Conservation (phyloP, 1,140 invertebrate genomes). For the Diorhabda elongata region DNA sequence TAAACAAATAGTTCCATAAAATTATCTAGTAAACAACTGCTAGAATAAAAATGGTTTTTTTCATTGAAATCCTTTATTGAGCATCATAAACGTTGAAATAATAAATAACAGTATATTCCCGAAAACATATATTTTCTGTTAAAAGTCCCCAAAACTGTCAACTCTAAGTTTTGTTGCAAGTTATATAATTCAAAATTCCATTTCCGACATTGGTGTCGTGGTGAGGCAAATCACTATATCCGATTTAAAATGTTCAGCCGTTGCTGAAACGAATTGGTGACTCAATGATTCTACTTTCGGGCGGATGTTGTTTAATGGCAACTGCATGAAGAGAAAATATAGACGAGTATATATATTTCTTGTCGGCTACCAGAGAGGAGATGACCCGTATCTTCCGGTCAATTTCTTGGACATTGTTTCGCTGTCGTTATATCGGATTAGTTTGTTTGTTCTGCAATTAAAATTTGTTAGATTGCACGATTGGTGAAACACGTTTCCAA, state of each 20-base stretch:
- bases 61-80: too few relatives aligned
- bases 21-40: too few relatives aligned
- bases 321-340: constrained; percentile 31
- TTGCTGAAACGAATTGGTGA: constrained; percentile 26
- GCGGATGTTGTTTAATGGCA: constrained; percentile 38
- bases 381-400: constrained; percentile 31
- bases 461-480: not conserved
- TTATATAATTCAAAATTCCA: constrained; percentile 44
- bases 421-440: not conserved
- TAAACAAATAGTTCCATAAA: too few relatives aligned
- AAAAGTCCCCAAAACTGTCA: too few relatives aligned
- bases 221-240: constrained; percentile 40
- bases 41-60: too few relatives aligned
- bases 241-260: constrained; percentile 41
- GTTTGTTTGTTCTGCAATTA: not conserved
- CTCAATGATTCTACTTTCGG: constrained; percentile 32
- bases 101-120: too few relatives aligned
- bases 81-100: too few relatives aligned
- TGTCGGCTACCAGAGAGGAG: constrained; percentile 31
- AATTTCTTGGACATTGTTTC: constrained; percentile 4
- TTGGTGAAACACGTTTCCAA: not conserved
- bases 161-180: constrained; percentile 28
- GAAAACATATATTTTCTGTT: too few relatives aligned
- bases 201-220: constrained; percentile 38
- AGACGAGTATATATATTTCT: constrained; percentile 36